These are phyloP conservation scores for Heterohyrax brucei DNA, from an alignment of 2,797 vertebrate species.

Conservation along the genomic window DNA sequence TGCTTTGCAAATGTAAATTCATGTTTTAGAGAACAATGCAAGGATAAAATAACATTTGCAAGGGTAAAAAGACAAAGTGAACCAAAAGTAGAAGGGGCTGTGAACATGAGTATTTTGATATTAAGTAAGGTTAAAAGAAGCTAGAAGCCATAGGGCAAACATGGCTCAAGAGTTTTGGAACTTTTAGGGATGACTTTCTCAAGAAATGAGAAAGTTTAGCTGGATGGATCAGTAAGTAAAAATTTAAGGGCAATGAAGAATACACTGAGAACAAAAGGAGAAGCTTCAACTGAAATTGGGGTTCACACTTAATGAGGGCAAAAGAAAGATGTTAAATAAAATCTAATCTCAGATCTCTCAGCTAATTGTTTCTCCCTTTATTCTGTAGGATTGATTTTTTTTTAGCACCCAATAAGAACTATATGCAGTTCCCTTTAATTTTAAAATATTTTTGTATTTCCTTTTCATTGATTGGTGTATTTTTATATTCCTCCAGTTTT, in stretches of 20 bases:
- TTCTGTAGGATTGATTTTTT: background rate
- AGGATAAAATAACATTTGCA: background rate
- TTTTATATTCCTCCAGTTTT: conserved; percentile 54
- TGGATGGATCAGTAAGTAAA: background rate
- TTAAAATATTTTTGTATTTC: background rate
- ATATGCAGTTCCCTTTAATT: background rate
- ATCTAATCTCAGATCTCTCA: background rate
- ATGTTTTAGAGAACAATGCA: background rate
- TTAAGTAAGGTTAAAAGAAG: conserved; percentile 29
- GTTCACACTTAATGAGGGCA: background rate
- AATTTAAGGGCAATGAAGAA: conserved; percentile 1
- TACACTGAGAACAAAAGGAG: background rate
- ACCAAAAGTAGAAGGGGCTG: background rate
- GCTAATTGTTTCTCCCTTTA: background rate
- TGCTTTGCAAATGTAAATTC: conserved; percentile 40
- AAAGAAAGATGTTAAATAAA: background rate
- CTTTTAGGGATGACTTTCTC: background rate
- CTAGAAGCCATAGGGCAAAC: conserved; percentile 17
- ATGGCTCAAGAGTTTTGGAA: background rate
- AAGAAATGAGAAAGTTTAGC: conserved; percentile 9
- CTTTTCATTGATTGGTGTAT: conserved; percentile 13
- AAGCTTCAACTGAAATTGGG: background rate
- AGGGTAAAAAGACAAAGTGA: background rate
- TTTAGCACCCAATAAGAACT: background rate
- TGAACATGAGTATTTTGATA: background rate